Evolutionary conservation across 2,113 vertebrate genomes (phyloP), one percentile per base, ranked within the genome.

Genomic region (Anoura caudifer): DNA sequence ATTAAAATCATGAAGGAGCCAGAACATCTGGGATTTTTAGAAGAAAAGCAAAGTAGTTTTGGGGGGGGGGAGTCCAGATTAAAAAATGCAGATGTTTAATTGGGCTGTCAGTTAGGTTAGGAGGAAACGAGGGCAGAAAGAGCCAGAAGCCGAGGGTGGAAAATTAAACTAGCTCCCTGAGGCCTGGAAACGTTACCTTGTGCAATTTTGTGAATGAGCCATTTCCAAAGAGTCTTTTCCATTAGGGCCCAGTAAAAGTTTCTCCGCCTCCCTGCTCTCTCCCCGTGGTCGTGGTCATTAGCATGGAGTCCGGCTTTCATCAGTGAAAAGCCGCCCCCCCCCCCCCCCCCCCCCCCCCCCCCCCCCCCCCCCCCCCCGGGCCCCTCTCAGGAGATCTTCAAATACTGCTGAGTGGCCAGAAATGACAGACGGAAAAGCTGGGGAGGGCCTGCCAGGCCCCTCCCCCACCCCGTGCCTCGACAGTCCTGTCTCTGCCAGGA

Each of bases 321-420:
- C 96, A 98, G 52, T 95, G 96, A 95, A 8, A 24, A 96, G 65
- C 97, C 95, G 22, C 73, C 73, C 76, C 63, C 17, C 63, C 45
- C 0, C 41, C 61, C 45, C 2, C 43, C 19, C 95, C 26, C 73
- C 73, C 76, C 63, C 17, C 63, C 45, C 0, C 41, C 61, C 45
- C 2, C 95, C 26, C 73, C 73, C 76, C 63, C 17, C 63, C 45
- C 0, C 41, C 61, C 45, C 2, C 43, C 19, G 1, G 5, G 96
- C 98, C 98, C 95, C 36, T 98, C 98, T 94, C 98, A n/a, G 96
- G 97, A 98, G 97, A 98, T 98, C 97, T 97, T 97, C 89, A 92
- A 97, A 96, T 98, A 98, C 91, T 98, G 99, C 99, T 98, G 98
- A 99, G 98, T 98, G 96, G 98, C 98, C 98, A 98, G 97, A 99